phyloP scores from a whole-genome alignment of 1,140 invertebrate species.

The Apis dorsata region DNA sequence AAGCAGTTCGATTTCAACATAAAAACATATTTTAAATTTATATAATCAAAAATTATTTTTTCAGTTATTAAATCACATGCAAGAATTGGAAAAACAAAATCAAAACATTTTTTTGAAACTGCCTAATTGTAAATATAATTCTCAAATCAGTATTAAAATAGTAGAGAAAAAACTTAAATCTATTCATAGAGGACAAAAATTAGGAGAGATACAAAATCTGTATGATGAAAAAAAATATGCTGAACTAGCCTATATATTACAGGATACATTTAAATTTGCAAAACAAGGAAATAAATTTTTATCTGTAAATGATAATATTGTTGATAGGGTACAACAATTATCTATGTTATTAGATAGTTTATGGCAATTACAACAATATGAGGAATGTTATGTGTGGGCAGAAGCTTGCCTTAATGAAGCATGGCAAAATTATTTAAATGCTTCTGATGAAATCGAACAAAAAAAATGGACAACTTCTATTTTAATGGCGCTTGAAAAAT shows the following conservation, averaged over 20 bases:
- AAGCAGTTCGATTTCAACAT: slow-evolving; percentile 24
- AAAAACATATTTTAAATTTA: neutral
- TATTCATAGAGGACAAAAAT: slow-evolving; percentile 81
- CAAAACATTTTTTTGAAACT: slow-evolving; percentile 74
- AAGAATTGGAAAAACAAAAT: slow-evolving; percentile 69
- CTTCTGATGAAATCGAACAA: slow-evolving; percentile 79
- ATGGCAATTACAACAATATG: slow-evolving; percentile 81
- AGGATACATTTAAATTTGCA: slow-evolving; percentile 82
- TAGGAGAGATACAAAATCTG: slow-evolving; percentile 81
- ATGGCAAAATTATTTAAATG: slow-evolving; percentile 81
- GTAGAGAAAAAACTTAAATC: slow-evolving; percentile 79
- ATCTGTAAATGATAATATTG: slow-evolving; percentile 69
- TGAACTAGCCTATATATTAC: slow-evolving; percentile 84
- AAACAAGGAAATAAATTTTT: slow-evolving; percentile 72
- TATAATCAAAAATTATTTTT: slow-evolving; percentile 42
- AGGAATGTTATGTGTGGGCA: slow-evolving; percentile 88
- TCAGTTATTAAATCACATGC: slow-evolving; percentile 75
- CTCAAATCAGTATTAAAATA: slow-evolving; percentile 74
- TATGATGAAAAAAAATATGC: slow-evolving; percentile 83
- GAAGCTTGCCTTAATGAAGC: slow-evolving; percentile 86
- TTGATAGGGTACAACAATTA: slow-evolving; percentile 82
- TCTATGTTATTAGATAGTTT: slow-evolving; percentile 87
- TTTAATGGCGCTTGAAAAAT: slow-evolving; percentile 84
- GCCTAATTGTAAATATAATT: slow-evolving; percentile 80
- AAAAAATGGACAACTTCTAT: slow-evolving; percentile 84